These are phyloP conservation scores for Falco columbarius DNA, from an alignment of 2,797 vertebrate species.

Conservation along the genomic window DNA sequence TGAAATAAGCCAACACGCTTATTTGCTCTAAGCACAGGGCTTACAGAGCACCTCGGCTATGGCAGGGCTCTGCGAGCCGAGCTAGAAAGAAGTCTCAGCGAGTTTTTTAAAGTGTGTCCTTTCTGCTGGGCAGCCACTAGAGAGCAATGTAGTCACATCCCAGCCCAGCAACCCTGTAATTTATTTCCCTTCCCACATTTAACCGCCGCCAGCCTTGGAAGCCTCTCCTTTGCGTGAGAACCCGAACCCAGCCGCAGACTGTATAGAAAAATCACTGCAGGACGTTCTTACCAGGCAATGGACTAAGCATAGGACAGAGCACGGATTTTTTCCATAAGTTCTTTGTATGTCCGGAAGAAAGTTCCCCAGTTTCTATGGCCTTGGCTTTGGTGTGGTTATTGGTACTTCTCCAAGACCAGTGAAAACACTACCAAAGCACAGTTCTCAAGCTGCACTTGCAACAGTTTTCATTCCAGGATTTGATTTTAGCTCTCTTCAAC, in stretches of 20 bases:
- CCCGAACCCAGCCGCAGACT: neutral
- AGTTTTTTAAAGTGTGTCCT: neutral
- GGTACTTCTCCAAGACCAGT: neutral
- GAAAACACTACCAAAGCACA: neutral
- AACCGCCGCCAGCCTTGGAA: neutral
- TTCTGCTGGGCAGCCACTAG: constrained; percentile 51
- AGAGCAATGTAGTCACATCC: constrained; percentile 44
- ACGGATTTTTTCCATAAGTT: neutral
- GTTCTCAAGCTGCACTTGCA: neutral
- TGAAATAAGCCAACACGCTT: neutral
- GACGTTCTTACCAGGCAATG: neutral
- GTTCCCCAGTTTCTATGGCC: neutral
- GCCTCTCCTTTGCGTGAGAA: neutral
- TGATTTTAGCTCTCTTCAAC: neutral
- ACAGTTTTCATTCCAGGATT: neutral
- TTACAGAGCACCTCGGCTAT: neutral
- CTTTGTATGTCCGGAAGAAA: neutral
- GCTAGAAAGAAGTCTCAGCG: neutral
- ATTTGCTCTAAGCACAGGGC: neutral
- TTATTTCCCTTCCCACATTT: neutral
- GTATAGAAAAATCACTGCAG: neutral
- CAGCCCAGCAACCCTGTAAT: neutral
- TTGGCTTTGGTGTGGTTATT: neutral
- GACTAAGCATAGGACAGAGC: neutral
- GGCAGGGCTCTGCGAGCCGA: neutral